phyloP scores from a whole-genome alignment of 64 coral and sea anemone genomes.

The Acropora tenuis region DNA sequence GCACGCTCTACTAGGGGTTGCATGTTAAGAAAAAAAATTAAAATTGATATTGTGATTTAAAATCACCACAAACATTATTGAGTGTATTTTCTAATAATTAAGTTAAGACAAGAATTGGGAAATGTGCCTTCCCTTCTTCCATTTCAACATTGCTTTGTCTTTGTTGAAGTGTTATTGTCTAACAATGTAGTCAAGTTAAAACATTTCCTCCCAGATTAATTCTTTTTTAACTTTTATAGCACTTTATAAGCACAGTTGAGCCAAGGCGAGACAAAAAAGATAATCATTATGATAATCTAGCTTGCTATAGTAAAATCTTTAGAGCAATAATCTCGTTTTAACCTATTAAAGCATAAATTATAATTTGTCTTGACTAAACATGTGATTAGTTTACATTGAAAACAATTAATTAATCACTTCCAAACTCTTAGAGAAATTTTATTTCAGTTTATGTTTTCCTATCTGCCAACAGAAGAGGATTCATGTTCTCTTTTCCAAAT shows the following conservation, averaged over 20 bases:
- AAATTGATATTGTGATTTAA: too few relatives aligned
- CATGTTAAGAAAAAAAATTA: too few relatives aligned
- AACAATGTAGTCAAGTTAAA: neutral
- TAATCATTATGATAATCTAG: neutral
- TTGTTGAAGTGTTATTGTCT: too few relatives aligned
- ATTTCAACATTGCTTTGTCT: neutral
- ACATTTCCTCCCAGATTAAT: neutral
- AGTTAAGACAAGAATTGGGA: neutral
- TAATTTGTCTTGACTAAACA: too few relatives aligned
- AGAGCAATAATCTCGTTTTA: neutral
- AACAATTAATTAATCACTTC: neutral
- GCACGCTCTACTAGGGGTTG: too few relatives aligned
- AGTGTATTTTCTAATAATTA: neutral
- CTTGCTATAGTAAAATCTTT: neutral
- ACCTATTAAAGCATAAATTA: too few relatives aligned
- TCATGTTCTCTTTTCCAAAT: neutral
- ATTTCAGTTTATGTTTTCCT: neutral
- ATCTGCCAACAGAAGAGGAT: neutral
- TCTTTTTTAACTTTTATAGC: neutral
- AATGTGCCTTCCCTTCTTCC: neutral
- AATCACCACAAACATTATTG: neutral
- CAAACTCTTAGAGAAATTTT: neutral
- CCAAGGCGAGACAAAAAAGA: neutral
- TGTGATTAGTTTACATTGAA: neutral
- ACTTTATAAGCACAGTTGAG: neutral